phyloP scores from a whole-genome alignment of 2,797 vertebrate species.

The Lagorchestes hirsutus region DNA sequence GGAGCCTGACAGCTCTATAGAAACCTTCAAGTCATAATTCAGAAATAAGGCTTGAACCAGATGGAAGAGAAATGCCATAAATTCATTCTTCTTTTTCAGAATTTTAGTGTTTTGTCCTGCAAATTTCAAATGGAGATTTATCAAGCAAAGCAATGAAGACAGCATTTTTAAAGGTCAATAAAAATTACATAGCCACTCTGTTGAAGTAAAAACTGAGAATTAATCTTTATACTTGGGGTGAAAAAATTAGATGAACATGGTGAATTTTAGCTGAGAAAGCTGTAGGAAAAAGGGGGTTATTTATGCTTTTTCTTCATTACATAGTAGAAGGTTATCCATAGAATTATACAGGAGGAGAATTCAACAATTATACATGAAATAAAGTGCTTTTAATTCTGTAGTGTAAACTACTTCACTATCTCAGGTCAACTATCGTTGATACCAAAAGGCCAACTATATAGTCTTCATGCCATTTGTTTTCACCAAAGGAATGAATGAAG shows the following conservation, averaged over 20 bases:
- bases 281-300: slow-evolving; percentile 60
- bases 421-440: slow-evolving; percentile 50
- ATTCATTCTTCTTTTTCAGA: background rate
- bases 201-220: slow-evolving; percentile 30
- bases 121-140: slow-evolving; percentile 2
- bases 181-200: slow-evolving; percentile 12
- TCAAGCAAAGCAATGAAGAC: slow-evolving; percentile 17
- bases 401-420: slow-evolving; percentile 68
- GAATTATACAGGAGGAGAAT: slow-evolving; percentile 67
- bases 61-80: background rate
- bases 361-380: slow-evolving; percentile 69
- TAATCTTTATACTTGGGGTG: slow-evolving; percentile 51
- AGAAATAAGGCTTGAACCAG: slow-evolving; percentile 41
- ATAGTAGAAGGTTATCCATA: slow-evolving; percentile 73
- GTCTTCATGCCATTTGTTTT: slow-evolving; percentile 59
- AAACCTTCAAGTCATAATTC: slow-evolving; percentile 54
- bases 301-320: slow-evolving; percentile 73
- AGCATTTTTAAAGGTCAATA: background rate
- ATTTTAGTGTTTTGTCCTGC: slow-evolving; percentile 13
- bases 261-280: slow-evolving; percentile 71
- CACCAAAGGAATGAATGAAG: slow-evolving; percentile 47
- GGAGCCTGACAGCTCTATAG: slow-evolving; percentile 37
- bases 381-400: slow-evolving; percentile 72
- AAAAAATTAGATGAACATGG: slow-evolving; percentile 46
- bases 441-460: slow-evolving; percentile 53